Percentiles rank a stretch among this genome's conserved stretches.
Evolutionary conservation across 2,797 vertebrate genomes (phyloP).

Genomic region (Todus mexicanus): DNA sequence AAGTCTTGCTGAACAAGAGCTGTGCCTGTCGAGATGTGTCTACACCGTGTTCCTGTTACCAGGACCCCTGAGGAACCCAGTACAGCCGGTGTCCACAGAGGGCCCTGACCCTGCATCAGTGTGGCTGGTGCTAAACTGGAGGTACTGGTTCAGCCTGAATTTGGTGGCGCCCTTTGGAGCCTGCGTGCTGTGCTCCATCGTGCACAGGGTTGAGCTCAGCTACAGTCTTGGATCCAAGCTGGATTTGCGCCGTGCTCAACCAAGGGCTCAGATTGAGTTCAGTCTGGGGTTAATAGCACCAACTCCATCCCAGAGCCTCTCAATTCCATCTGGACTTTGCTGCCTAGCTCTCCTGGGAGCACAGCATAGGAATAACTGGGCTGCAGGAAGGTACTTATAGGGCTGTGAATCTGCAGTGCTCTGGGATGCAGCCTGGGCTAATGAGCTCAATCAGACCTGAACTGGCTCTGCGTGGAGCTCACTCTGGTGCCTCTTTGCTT

Average conservation of each 20-base stretch:
- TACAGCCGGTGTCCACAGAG: neutral
- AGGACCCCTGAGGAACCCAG: neutral
- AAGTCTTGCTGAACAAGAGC: neutral
- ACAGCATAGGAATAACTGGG: neutral
- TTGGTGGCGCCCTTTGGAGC: neutral
- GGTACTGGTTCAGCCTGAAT: neutral
- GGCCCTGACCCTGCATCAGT: neutral
- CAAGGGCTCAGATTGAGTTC: neutral
- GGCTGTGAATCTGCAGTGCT: neutral
- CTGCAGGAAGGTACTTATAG: neutral
- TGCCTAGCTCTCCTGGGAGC: neutral
- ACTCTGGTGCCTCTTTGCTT: neutral
- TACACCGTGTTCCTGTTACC: accelerated
- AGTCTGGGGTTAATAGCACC: neutral
- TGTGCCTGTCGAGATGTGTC: neutral
- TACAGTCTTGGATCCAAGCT: neutral
- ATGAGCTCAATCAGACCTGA: neutral
- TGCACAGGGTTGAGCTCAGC: neutral
- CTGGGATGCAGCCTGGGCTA: neutral
- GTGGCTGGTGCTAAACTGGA: accelerated
- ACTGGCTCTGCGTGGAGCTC: neutral
- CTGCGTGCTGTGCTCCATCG: neutral
- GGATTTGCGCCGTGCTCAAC: neutral
- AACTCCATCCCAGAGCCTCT: neutral
- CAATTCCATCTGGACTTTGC: neutral